These are phyloP conservation scores for Notolabrus celidotus DNA, from an alignment of 2,797 vertebrate species.

Conservation along the genomic window DNA sequence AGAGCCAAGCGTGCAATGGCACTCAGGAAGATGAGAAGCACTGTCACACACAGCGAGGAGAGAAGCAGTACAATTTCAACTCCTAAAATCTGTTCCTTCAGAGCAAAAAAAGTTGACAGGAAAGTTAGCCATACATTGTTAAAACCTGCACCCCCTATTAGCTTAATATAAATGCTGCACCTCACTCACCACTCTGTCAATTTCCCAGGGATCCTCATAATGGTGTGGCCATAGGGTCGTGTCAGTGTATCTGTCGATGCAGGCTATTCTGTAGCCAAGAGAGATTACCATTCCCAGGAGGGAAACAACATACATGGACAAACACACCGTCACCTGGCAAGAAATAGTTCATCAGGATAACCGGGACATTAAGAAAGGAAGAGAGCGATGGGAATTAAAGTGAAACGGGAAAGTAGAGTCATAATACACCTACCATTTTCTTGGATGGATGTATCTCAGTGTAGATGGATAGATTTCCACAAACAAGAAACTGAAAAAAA, in stretches of 20 bases:
- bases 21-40: slow-evolving; percentile 72
- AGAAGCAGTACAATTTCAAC: slow-evolving; percentile 50
- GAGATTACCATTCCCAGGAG: slow-evolving; percentile 64
- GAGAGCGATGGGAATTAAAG: not conserved
- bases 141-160: not conserved
- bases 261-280: not conserved
- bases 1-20: slow-evolving; percentile 60
- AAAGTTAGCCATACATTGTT: not conserved
- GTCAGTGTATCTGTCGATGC: rapidly evolving
- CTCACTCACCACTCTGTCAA: slow-evolving; percentile 10
- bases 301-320: slow-evolving; percentile 75
- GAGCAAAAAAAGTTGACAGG: not conserved
- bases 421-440: slow-evolving; percentile 64
- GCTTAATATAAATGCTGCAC: not conserved
- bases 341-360: not conserved
- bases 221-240: rapidly evolving
- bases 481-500: slow-evolving; percentile 66
- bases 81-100: rapidly evolving
- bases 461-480: slow-evolving; percentile 78
- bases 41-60: slow-evolving; percentile 56
- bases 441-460: slow-evolving; percentile 72
- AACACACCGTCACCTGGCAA: slow-evolving; percentile 74
- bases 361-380: not conserved
- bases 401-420: not conserved
- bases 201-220: rapidly evolving